Evolutionary conservation across 2,113 vertebrate species (phyloP), one percentile per base, ranked within the genome.

Genomic region (Poicephalus meyeri): DNA sequence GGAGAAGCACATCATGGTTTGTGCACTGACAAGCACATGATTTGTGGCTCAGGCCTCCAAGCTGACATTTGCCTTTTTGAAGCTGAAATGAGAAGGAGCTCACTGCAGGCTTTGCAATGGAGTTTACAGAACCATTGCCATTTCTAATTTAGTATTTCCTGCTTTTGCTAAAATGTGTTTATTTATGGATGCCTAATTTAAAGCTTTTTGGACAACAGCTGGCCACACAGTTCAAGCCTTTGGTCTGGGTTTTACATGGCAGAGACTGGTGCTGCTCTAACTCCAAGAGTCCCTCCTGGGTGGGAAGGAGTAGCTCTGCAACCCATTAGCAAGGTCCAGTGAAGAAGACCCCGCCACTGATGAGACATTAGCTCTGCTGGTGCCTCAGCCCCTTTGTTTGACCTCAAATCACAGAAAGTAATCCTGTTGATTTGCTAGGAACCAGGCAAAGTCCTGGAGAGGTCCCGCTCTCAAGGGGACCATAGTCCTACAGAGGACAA

Each of bases 101-200:
- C 92, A 42, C 78, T 82, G 80, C 70, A 87, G 58, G 60, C 42
- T 93, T 89, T 79, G 69, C 35, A 26, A 8, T 6, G 55, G 93
- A 86, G 69, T 68, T 88, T 87, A 86, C 80, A 95, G 90, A 94
- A 95, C 84, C 53, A 24, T 50, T 58, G 77, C 76, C 50, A 89
- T 65, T 93, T 76, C 63, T 86, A 44, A 95, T 97, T 93, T 92
- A 97, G 95, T 91, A 84, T 55, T 97, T 97, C 94, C 94, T 96
- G 92, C 69, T 68, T 94, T 88, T 86, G 60, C 84, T 68, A 39
- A 93, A 82, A 41, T 65, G 91, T 76, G 52, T 21, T 15, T 80
- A 89, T 93, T 90, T 87, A 82, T 35, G 76, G 76, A 31, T 70
- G 53, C 37, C 79, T 82, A 60, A 84, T 77, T 76, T 71, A 83